These are phyloP conservation scores for Chloropsis hardwickii DNA, from an alignment of 2,113 vertebrate species.

Conservation along the genomic window DNA sequence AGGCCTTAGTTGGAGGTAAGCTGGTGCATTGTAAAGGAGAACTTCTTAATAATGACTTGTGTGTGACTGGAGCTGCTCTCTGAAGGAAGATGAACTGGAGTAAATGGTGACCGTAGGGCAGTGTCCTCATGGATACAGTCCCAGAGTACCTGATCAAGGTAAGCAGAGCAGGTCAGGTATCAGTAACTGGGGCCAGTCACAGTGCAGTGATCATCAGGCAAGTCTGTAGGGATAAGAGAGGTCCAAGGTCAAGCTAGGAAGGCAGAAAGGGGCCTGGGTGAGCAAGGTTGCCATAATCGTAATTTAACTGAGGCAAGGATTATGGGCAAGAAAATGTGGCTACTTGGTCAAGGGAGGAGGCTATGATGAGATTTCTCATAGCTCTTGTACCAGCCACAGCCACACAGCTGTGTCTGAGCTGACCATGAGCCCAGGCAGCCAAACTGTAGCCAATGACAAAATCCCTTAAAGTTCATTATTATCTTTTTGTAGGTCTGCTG, in stretches of 20 bases:
- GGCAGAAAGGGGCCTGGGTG: background rate
- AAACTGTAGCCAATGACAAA: background rate
- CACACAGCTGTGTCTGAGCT: background rate
- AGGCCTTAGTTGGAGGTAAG: background rate
- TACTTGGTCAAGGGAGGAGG: background rate
- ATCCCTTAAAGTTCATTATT: background rate
- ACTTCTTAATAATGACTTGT: background rate
- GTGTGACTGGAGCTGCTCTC: background rate
- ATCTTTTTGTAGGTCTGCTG: background rate
- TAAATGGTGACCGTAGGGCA: background rate
- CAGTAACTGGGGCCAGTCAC: background rate
- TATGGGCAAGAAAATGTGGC: background rate
- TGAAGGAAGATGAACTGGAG: background rate
- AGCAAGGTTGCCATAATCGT: background rate
- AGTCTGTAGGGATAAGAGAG: background rate
- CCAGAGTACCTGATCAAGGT: background rate
- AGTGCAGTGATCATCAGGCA: background rate
- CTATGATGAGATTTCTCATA: background rate
- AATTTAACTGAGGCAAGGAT: background rate
- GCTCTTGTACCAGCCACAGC: background rate
- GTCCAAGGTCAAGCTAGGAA: background rate
- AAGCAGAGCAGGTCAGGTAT: background rate
- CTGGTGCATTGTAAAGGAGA: background rate
- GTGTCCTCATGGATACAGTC: background rate
- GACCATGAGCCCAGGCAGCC: background rate